Evolutionary conservation across 64 coral and sea anemone genomes (phyloP).

Genomic region (Dendronephthya gigantea): DNA sequence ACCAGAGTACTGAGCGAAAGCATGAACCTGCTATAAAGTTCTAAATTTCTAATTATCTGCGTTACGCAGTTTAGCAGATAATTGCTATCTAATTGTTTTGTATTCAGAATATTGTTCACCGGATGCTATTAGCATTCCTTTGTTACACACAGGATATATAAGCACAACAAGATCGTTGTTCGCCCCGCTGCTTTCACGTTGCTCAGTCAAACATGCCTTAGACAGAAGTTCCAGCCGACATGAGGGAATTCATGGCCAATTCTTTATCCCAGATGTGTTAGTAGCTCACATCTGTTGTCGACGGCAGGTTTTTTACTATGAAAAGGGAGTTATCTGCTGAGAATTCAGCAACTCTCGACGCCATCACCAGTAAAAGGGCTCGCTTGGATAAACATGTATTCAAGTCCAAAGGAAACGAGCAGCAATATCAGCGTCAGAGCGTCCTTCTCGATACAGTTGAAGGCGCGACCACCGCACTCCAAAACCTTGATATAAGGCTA

Average conservation of each 20-base stretch:
- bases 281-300: not conserved
- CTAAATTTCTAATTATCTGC: not conserved
- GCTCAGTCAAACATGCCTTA: not conserved
- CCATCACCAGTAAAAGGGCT: not conserved
- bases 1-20: no score
- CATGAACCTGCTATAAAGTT: no score
- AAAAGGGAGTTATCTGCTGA: not conserved
- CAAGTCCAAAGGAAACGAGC: not conserved
- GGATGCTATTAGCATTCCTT: not conserved
- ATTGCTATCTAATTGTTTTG: not conserved
- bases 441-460: not conserved
- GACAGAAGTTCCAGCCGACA: not conserved
- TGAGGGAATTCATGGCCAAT: no score
- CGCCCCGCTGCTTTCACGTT: not conserved
- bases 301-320: not conserved
- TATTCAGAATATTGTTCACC: no score
- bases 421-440: not conserved
- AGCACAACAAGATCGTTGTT: not conserved
- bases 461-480: not conserved
- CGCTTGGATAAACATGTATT: not conserved
- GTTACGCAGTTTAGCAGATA: slow-evolving; percentile 9
- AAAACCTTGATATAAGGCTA: not conserved
- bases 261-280: not conserved
- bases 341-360: not conserved
- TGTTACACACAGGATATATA: not conserved